Conservation (phyloP, 1,140 invertebrate species). For the Amyelois transitella region DNA sequence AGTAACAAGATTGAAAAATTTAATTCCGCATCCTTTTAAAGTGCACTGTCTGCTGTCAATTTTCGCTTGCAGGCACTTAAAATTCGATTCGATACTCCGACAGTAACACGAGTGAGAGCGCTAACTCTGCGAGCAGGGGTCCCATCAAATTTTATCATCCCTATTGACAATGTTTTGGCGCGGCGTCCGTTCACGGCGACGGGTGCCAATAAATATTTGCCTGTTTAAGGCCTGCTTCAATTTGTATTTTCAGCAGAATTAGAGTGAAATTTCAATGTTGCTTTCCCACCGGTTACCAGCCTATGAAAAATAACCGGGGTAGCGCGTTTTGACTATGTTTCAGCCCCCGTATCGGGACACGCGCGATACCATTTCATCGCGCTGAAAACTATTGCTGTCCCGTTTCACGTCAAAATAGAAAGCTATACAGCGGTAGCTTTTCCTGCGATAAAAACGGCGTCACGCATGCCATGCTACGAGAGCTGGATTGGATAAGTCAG, state of each 20-base stretch:
- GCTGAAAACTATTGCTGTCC: too few relatives aligned
- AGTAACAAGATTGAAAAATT: background rate
- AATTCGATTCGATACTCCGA: slow-evolving; percentile 32
- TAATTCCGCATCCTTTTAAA: background rate
- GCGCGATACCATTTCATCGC: too few relatives aligned
- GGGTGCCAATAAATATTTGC: slow-evolving; percentile 18
- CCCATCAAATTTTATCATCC: slow-evolving; percentile 66
- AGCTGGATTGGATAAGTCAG: too few relatives aligned
- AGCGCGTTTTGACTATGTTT: too few relatives aligned
- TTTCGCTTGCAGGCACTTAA: slow-evolving; percentile 16
- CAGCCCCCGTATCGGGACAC: too few relatives aligned
- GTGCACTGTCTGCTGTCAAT: background rate
- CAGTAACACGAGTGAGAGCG: slow-evolving; percentile 31
- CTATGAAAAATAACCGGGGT: too few relatives aligned
- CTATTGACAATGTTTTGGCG: slow-evolving; percentile 62
- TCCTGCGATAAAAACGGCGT: too few relatives aligned
- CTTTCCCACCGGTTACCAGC: too few relatives aligned
- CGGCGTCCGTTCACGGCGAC: slow-evolving; percentile 30
- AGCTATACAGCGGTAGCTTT: too few relatives aligned
- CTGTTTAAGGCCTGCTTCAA: background rate
- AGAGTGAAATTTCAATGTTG: background rate
- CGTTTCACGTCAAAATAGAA: too few relatives aligned
- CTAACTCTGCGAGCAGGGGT: slow-evolving; percentile 14
- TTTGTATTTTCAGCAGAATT: background rate
- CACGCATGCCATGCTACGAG: too few relatives aligned